A percentile compares a stretch with the other conserved stretches of the same genome.
Evolutionary conservation across 2,797 vertebrate species (phyloP).

Genomic region (Alcedo atthis): DNA sequence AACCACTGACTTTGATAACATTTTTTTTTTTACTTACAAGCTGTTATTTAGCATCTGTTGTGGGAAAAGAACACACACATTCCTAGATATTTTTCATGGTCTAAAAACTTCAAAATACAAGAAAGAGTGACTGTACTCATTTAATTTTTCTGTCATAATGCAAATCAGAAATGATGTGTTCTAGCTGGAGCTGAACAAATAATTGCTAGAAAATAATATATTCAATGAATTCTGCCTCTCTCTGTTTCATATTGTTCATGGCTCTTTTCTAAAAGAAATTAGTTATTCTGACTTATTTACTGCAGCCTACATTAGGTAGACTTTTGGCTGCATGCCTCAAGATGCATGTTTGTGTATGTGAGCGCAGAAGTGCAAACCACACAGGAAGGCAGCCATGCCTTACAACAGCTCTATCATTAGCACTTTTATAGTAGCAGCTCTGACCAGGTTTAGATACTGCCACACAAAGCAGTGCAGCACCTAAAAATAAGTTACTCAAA

Average conservation of each 20-base stretch:
- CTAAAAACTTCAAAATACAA: constrained; percentile 49
- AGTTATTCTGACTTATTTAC: constrained; percentile 23
- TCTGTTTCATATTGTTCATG: background rate
- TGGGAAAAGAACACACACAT: constrained; percentile 65
- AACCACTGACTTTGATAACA: constrained; percentile 68
- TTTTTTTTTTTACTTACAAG: constrained; percentile 63
- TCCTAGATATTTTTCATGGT: constrained; percentile 56
- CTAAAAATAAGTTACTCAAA: background rate
- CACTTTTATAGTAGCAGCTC: background rate
- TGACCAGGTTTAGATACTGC: background rate
- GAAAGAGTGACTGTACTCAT: constrained; percentile 39
- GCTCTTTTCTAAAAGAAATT: background rate
- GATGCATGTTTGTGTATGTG: background rate
- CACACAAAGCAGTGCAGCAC: background rate
- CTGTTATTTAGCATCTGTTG: constrained; percentile 74
- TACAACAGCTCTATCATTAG: background rate
- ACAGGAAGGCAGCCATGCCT: background rate
- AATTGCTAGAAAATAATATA: constrained; percentile 42
- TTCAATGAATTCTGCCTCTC: constrained; percentile 12
- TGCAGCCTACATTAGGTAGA: background rate
- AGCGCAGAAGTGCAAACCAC: background rate
- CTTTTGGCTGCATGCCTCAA: background rate
- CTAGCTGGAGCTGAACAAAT: constrained; percentile 50
- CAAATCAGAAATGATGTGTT: constrained; percentile 58
- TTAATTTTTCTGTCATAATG: constrained; percentile 47